Conservation (phyloP, 2,888 invertebrate genomes). For the Octodonta nipae region DNA sequence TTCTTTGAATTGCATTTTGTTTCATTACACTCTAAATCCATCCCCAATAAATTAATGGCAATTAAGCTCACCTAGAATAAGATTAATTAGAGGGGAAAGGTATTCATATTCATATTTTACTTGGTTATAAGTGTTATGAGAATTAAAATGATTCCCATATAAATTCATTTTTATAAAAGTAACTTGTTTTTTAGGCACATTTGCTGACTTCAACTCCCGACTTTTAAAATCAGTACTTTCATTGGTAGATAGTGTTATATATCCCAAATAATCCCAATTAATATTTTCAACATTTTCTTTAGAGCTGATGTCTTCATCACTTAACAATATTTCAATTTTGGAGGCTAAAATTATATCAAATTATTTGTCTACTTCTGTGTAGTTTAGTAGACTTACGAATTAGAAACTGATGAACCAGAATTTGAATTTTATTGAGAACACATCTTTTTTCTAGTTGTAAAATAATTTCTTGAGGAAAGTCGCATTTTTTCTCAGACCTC, state of each 20-base stretch:
- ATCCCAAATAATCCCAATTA: constrained; percentile 41
- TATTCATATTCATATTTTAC: constrained; percentile 36
- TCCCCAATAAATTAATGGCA: constrained; percentile 79
- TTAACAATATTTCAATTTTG: constrained; percentile 32
- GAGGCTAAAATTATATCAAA: constrained; percentile 25
- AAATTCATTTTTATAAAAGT: constrained; percentile 71
- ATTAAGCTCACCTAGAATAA: constrained; percentile 65
- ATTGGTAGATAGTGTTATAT: constrained; percentile 67
- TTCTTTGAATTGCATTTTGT: no score
- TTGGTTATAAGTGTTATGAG: constrained; percentile 69
- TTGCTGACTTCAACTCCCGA: constrained; percentile 68
- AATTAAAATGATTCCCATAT: constrained; percentile 71
- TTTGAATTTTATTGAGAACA: constrained; percentile 74
- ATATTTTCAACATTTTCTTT: constrained; percentile 24
- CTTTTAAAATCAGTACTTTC: constrained; percentile 67
- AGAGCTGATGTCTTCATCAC: constrained; percentile 29
- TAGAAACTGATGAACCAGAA: constrained; percentile 84
- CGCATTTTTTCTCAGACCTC: constrained; percentile 60
- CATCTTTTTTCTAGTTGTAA: constrained; percentile 62
- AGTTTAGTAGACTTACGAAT: constrained; percentile 55
- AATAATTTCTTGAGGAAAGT: constrained; percentile 78
- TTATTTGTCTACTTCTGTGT: not conserved
- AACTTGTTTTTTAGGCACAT: constrained; percentile 58
- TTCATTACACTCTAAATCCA: constrained; percentile 37
- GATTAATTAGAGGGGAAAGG: not conserved